phyloP scores from a whole-genome alignment of 2,113 vertebrate species.

The Podiceps cristatus region DNA sequence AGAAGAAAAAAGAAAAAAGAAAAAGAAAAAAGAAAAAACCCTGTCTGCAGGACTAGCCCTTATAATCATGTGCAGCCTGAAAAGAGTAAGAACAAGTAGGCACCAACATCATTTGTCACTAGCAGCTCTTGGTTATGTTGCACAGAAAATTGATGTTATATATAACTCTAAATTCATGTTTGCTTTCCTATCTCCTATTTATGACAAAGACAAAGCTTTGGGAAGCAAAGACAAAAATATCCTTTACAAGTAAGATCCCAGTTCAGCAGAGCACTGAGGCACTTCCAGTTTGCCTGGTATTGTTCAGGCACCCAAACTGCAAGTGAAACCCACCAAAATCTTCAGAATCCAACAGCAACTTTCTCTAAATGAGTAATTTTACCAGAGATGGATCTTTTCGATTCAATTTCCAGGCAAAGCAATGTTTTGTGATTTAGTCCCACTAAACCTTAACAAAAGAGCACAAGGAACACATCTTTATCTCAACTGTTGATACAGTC shows the following conservation, averaged over 20 bases:
- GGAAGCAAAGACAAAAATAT: neutral
- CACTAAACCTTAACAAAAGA: conserved; percentile 54
- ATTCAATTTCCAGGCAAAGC: conserved; percentile 51
- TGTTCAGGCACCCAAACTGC: neutral
- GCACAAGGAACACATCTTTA: neutral
- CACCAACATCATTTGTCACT: neutral
- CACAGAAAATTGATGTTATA: conserved; percentile 7
- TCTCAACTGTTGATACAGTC: neutral
- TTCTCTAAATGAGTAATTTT: conserved; percentile 15
- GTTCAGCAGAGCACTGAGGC: neutral
- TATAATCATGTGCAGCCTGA: neutral
- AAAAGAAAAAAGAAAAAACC: no score
- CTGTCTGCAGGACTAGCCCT: neutral
- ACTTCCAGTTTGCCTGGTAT: neutral
- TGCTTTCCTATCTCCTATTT: neutral
- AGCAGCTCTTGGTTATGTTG: neutral
- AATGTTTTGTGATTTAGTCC: conserved; percentile 46
- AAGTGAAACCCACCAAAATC: neutral
- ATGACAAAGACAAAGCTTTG: neutral
- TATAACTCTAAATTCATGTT: neutral
- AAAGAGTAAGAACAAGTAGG: neutral
- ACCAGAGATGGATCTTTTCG: neutral
- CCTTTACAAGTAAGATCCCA: neutral
- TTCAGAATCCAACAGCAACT: neutral
- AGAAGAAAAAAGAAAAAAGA: neutral